Base-by-base conservation (phyloP, 35 echinoderm and acorn worm species). In the Lytechinus variegatus region DNA sequence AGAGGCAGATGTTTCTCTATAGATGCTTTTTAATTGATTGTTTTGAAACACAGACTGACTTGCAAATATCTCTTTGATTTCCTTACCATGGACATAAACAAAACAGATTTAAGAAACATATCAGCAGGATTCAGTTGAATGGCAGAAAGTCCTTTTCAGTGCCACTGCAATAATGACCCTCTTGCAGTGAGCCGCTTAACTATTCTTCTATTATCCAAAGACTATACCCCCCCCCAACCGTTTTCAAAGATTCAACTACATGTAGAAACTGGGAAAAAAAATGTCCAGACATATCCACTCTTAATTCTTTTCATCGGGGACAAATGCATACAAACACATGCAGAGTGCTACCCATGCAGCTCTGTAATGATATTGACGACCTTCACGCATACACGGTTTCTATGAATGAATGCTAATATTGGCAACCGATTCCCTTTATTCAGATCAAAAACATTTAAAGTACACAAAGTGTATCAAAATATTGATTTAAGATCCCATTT, bases 1-100 rank as follows among this genome's bases (percentile, higher is more conserved):
- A n/a, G 66, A n/a, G 66, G 7, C 66, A 79, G 66, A 79, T 79
- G 66, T 24, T 79, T 79, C 6, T 24, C 7, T 79, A 24, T 79
- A 24, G 66, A 79, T 79, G 66, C 66, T 79, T 79, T 79, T 79
- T 79, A 79, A 79, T 79, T 79, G 66, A 79, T 24, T 79, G 66
- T 79, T 79, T 24, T 24, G 6, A 79, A 24, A 24, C 21, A 79
- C 66, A 79, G 66, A n/a, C 66, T n/a, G 2, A 44, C 33, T 44
- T 44, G 33, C 33, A 44, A 44, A 44, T 44, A 21, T 13, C 66
- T 79, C 16, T 79, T 79, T n/a, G 3, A 79, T 6, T n/a, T 24
- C 66, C 16, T 24, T 79, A 79, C n/a, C 19, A 79, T n/a, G 0
- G 66, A n/a, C 66, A 79, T 24, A 79, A 6, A 44, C 33, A 79